Base-by-base conservation (phyloP, 2,113 vertebrate genomes). In the Apteryx mantelli region DNA sequence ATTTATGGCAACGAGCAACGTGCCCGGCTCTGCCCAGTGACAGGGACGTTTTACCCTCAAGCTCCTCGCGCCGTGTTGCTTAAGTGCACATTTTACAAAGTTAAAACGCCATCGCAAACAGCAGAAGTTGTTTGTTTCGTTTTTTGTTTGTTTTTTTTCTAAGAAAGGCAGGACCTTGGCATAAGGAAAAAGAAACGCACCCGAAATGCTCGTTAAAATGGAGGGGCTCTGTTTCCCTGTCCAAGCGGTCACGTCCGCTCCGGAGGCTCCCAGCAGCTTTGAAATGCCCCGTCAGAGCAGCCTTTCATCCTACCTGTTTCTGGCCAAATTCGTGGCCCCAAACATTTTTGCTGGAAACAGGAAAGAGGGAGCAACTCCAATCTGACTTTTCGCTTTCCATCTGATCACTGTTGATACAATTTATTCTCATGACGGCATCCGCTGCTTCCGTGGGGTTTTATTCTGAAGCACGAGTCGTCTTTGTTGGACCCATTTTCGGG, bases 321-420 rank as follows among this genome's bases (percentile, higher is more conserved):
- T 65, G 89, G 89, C 75, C 91, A 92, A 91, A 84, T 84, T 96
- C 88, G 64, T 3, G 87, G 84, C 44, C 80, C 76, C 81, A 89
- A 76, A 90, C 68, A 58, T 88, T 94, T 73, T 76, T 14, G 19
- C 88, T 94, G 92, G 92, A 79, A 94, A 61, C 1, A 4, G 80
- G 88, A 75, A 95, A 93, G 94, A 90, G 60, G 46, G 89, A 94
- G 48, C 71, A 89, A 78, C 86, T 91, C 93, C 70, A 5, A 69
- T 68, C 89, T 80, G 80, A 91, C 96, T 93, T 92, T 70, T 86
- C 79, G 14, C 94, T 96, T 92, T 77, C 93, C 91, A 89, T 92
- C 97, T 95, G 94, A 98, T 96, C 12, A 46, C 91, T 85, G 89
- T 82, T 95, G 96, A 92, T 97, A 91, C 91, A 91, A 76, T 96